A percentile compares a stretch with the other conserved stretches of the same genome.
These are phyloP conservation scores for Schmidtea mediterranea DNA, from an alignment of 1,140 invertebrate genomes.

Conservation along the genomic window DNA sequence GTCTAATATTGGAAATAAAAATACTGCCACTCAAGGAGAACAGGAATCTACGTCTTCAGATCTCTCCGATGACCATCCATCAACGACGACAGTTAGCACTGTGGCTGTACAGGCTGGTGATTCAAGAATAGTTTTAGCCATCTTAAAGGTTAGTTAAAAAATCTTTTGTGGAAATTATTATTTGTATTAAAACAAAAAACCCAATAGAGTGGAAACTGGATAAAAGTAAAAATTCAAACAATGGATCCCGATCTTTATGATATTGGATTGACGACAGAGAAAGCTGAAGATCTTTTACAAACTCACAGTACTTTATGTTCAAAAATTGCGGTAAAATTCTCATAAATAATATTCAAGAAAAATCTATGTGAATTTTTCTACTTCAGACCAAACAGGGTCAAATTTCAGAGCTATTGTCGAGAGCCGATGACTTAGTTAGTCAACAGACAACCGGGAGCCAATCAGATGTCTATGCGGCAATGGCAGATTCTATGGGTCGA, in stretches of 20 bases:
- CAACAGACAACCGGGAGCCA: conserved; percentile 36
- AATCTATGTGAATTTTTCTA: conserved; percentile 8
- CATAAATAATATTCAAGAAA: neutral
- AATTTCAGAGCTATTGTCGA: conserved; percentile 53
- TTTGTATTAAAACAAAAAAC: conserved; percentile 11
- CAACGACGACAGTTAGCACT: conserved; percentile 58
- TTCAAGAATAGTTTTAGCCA: conserved; percentile 55
- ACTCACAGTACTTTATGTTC: conserved; percentile 54
- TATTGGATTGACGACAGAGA: conserved; percentile 44
- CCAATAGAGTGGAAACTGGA: conserved; percentile 49
- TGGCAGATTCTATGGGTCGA: conserved; percentile 57
- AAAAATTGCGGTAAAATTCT: conserved; percentile 44
- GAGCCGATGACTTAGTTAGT: conserved; percentile 52
- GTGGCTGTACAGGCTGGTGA: conserved; percentile 60
- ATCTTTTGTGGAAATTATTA: neutral
- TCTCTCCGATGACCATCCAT: conserved; percentile 9
- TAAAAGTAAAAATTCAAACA: conserved; percentile 55
- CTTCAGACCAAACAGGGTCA: conserved; percentile 56
- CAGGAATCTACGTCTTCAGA: conserved; percentile 4
- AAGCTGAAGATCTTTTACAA: conserved; percentile 42
- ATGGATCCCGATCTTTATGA: conserved; percentile 52
- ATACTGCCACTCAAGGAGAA: neutral
- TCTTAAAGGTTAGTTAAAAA: conserved; percentile 46
- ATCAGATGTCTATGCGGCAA: conserved; percentile 49
- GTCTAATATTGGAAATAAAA: no score